Percentiles rank a stretch among this genome's conserved stretches.
Evolutionary conservation across 2,113 vertebrate species (phyloP).

Genomic region (Synchiropus splendidus): DNA sequence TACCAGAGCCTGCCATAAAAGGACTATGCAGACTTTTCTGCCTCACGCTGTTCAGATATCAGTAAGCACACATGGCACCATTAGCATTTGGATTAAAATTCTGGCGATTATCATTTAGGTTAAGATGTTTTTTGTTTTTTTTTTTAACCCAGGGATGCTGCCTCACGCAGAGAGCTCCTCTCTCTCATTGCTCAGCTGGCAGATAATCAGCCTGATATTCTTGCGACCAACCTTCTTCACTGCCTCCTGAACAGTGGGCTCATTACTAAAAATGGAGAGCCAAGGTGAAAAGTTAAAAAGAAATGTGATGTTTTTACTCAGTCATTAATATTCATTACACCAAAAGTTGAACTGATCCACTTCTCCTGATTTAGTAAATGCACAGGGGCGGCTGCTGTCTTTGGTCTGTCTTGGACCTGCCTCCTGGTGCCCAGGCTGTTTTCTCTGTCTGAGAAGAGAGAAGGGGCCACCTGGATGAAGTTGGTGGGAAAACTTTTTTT

Average conservation of each 20-base stretch:
- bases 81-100: too few species aligned
- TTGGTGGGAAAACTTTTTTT: conserved; percentile 68
- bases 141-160: conserved; percentile 74
- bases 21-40: conserved; percentile 94
- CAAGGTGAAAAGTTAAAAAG: conserved; percentile 66
- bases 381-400: conserved; percentile 79
- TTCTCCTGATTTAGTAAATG: too few species aligned
- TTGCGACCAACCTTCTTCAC: conserved; percentile 78
- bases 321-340: too few species aligned
- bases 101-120: background rate
- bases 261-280: conserved; percentile 69
- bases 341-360: too few species aligned
- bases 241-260: conserved; percentile 82
- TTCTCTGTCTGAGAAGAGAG: conserved; percentile 72
- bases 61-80: conserved; percentile 60
- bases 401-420: conserved; percentile 89
- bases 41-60: conserved; percentile 90
- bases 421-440: conserved; percentile 78
- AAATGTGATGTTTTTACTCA: too few species aligned
- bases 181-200: conserved; percentile 79
- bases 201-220: conserved; percentile 79
- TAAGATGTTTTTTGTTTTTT: background rate
- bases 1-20: conserved; percentile 86
- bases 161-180: conserved; percentile 82
- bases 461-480: conserved; percentile 85